Conservation (phyloP, 2,113 vertebrate genomes). For the Zosterops borbonicus region DNA sequence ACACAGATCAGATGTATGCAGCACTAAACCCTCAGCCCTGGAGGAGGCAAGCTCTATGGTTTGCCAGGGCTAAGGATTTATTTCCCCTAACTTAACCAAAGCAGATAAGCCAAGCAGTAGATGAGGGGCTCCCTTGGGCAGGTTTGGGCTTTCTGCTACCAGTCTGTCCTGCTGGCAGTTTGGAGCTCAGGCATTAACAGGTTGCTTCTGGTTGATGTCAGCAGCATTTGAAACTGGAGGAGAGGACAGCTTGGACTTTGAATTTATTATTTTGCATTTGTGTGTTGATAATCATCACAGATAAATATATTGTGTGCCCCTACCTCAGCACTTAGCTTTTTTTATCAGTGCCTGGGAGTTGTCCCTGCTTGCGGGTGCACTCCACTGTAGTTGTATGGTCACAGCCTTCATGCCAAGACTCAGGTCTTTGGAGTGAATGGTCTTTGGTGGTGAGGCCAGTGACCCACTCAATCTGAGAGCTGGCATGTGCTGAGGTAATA, state of each 20-base stretch:
- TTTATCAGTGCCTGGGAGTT: neutral
- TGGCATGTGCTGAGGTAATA: neutral
- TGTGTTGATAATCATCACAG: neutral
- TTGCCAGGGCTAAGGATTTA: neutral
- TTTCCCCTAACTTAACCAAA: neutral
- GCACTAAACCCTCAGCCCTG: neutral
- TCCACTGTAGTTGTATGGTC: neutral
- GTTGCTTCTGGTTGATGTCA: neutral
- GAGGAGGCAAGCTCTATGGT: neutral
- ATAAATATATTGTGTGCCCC: neutral
- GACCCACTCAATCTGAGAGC: neutral
- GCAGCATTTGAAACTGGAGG: neutral
- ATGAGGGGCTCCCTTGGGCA: neutral
- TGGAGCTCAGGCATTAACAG: neutral
- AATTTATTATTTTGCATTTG: neutral
- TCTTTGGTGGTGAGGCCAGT: neutral
- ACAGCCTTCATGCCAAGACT: neutral
- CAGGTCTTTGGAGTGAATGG: neutral
- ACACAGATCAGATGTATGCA: neutral
- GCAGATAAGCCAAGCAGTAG: neutral
- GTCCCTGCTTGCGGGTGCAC: fast-evolving
- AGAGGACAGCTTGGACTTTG: neutral
- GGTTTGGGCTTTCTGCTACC: neutral
- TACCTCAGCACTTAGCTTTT: neutral
- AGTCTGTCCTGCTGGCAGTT: neutral